Base-by-base conservation (phyloP, 1,140 invertebrate species). In the Phymorhynchus buccinoides region DNA sequence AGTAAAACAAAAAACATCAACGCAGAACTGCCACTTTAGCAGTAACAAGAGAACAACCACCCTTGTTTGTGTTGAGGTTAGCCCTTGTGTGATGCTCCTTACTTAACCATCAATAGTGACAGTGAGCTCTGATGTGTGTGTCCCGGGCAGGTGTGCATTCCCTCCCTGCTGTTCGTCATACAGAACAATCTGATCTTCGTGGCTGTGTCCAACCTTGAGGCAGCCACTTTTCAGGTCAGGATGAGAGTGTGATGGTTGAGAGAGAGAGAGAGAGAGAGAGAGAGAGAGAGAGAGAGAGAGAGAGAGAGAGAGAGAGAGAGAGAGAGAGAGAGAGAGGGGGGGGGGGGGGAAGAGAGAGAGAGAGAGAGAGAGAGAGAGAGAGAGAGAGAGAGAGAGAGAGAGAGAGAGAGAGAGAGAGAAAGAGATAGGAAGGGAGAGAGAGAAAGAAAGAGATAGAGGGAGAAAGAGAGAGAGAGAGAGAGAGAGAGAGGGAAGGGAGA, bases 131-230 rank as follows among this genome's bases (percentile, higher is more conserved):
- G 52, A 12, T 14, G 27, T 12, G 52, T 12, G n/a, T n/a, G n/a
- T n/a, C n/a, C n/a, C n/a, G n/a, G n/a, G n/a, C 27, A 92, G 88
- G 96, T 99, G 71, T 97, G 96, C 90, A 96, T 99, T 41, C 98
- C 98, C 83, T 98, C 98, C 3, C 95, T 99, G 89, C 94, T 99
- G 0, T 99, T 99, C 91, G 96, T 98, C 75, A 94, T 99, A 86
- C 99, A 99, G 94, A 99, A 99, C 92, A 99, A 99, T 95, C 94
- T 99, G 73, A 94, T 99, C 1, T 99, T 99, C 93, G 95, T 99
- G 44, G 99, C 98, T 12, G 96, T 98, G 52, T 98, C 98, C 30
- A 98, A 99, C 95, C 95, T 99, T 86, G 98, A 99, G 95, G 98
- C 98, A 85, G 98, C 98, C 14, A 99, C 42, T 4, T 56, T 56